Evolutionary conservation across 23 tunicate genomes (phyloP).

Genomic region (Trididemnum clinides): DNA sequence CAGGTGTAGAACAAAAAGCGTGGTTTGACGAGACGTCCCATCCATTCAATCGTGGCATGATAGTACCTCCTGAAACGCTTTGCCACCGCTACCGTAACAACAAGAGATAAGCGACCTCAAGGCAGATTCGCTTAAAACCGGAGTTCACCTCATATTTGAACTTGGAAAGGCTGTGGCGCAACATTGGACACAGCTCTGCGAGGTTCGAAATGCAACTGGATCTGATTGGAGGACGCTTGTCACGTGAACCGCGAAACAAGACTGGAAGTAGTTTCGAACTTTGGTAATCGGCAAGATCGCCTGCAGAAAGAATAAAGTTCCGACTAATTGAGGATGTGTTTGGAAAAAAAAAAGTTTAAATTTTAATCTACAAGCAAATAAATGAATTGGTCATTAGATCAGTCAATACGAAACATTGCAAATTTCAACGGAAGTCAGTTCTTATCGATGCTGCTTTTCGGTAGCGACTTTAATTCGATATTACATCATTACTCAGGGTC

Average conservation of each 20-base stretch:
- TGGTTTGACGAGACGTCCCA: no score
- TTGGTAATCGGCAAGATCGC: slow-evolving; percentile 54
- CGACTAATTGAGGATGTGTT: neutral
- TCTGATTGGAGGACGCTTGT: slow-evolving; percentile 26
- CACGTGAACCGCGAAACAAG: slow-evolving; percentile 35
- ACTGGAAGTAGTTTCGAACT: slow-evolving; percentile 28
- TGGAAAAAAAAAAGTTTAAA: neutral
- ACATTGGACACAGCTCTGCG: slow-evolving; percentile 50
- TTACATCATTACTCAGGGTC: no score
- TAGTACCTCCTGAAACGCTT: no score
- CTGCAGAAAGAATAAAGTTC: slow-evolving; percentile 11
- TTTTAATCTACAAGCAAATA: neutral
- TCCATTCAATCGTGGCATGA: no score
- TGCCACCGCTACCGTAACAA: no score
- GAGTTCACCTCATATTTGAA: slow-evolving; percentile 37
- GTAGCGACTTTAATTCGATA: no score
- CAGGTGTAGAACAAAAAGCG: no score
- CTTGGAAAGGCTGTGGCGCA: slow-evolving; percentile 16
- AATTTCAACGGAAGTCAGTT: no score
- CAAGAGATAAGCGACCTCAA: no score
- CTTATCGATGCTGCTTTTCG: no score
- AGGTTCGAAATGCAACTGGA: slow-evolving; percentile 61
- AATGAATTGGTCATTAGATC: neutral
- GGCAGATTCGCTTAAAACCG: no score
- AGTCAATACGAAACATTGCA: no score